Evolutionary conservation across 1,140 invertebrate genomes (phyloP), one percentile per base, ranked within the genome.

Genomic region (Yoshiicerus persimilis): DNA sequence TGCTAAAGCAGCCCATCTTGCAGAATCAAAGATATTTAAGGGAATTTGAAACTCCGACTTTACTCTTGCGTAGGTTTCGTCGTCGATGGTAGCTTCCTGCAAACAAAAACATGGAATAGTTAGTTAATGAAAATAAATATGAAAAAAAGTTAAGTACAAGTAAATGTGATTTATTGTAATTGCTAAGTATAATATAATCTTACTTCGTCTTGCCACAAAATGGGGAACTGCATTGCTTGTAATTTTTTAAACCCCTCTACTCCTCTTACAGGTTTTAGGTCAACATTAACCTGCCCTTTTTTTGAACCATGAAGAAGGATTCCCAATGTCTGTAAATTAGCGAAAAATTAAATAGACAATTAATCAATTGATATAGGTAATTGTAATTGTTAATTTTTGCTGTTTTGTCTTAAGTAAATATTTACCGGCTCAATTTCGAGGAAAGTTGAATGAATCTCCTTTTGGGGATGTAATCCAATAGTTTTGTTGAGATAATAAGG

Each of bases 231-330:
- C 88, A 88, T 86, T 25, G 62, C 27, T 32, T 85, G 88, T 16
- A 88, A 84, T 25, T 88, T 77, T 34, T 47, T 36, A 20, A 88
- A 88, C 6, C 56, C 84, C 11, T 86, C 84, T 11, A 90, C 11
- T 11, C 85, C 38, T 36, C 41, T 32, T 38, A 88, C 70, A 13
- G 85, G 70, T 66, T 90, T 90, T 9, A 90, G 34, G 2, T 88
- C 77, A 1, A 90, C 38, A 84, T 90, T 90, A 47, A 90, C 87
- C 70, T 90, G 89, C 38, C 87, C 86, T 30, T 80, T 80, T 39
- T 87, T 90, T 36, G 47, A n/a, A 30, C 62, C 89, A 56, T 86
- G 47, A 1, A 88, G 27, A 8, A 84, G 20, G 8, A 90, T 41
- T 1, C 89, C 89, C 8, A 87, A 84, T 30, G 56, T 87, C 88